A percentile compares a stretch with the other conserved stretches of the same genome.
These are phyloP conservation scores for Meliscaeva auricollis DNA, from an alignment of 2,888 invertebrate genomes.

Conservation along the genomic window DNA sequence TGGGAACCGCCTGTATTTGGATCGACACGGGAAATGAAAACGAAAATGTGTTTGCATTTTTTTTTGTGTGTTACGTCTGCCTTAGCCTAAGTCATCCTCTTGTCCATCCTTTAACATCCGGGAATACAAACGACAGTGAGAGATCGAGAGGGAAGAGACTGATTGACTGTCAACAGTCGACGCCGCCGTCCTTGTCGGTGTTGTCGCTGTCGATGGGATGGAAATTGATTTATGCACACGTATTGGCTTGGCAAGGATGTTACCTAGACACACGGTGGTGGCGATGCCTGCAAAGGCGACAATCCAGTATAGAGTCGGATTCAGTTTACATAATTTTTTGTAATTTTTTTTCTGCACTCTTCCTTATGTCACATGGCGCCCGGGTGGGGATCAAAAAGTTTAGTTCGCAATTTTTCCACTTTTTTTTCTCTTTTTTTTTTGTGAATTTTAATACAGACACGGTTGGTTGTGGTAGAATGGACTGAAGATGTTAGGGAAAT, in stretches of 20 bases:
- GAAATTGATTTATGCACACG: slow-evolving; percentile 75
- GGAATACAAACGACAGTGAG: background rate
- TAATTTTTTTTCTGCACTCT: background rate
- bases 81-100: slow-evolving; percentile 33
- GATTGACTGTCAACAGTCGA: slow-evolving; percentile 74
- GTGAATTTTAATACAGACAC: slow-evolving; percentile 10
- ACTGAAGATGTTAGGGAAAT: slow-evolving; percentile 6
- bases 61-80: background rate
- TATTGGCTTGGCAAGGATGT: slow-evolving; percentile 60
- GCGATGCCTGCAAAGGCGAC: background rate
- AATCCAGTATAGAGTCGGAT: slow-evolving; percentile 30
- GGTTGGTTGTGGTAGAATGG: background rate
- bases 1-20: slow-evolving; percentile 19
- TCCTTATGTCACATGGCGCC: slow-evolving; percentile 10
- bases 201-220: slow-evolving; percentile 53
- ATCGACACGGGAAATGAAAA: slow-evolving; percentile 73
- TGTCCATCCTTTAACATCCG: slow-evolving; percentile 51
- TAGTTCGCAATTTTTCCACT: too few species aligned
- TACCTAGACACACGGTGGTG: slow-evolving; percentile 34
- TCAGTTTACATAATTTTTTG: slow-evolving; percentile 53
- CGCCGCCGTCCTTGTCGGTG: slow-evolving; percentile 24
- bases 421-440: background rate
- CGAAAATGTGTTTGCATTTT: slow-evolving; percentile 64
- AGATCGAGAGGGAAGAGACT: slow-evolving; percentile 48
- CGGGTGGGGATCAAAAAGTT: slow-evolving; percentile 35